phyloP scores from a whole-genome alignment of 2,888 invertebrate species.

The Lordiphosa fenestrarum region DNA sequence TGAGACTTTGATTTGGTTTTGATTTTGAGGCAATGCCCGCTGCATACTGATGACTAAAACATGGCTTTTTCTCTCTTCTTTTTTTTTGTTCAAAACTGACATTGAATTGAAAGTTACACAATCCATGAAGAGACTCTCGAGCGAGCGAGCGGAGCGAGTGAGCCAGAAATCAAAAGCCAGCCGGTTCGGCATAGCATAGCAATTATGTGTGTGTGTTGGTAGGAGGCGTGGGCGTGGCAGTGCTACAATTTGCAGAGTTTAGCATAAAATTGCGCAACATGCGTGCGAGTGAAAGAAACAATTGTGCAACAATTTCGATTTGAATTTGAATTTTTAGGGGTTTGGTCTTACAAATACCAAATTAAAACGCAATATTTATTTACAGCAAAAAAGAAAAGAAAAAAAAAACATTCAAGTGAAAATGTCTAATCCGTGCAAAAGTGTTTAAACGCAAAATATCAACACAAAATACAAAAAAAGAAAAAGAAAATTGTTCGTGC shows the following conservation, averaged over 20 bases:
- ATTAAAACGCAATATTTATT: conserved; percentile 48
- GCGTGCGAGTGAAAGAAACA: conserved; percentile 46
- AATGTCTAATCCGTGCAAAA: conserved; percentile 31
- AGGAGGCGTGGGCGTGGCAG: conserved; percentile 51
- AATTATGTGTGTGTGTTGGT: conserved; percentile 49
- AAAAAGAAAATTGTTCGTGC: conserved; percentile 14
- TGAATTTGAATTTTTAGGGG: conserved; percentile 19
- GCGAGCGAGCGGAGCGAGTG: not conserved
- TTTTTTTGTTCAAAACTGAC: conserved; percentile 46
- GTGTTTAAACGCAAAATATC: conserved; percentile 8
- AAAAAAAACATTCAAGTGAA: conserved; percentile 30
- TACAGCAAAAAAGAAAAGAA: not conserved
- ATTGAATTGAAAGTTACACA: conserved; percentile 73
- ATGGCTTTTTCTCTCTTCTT: conserved; percentile 17
- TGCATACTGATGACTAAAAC: conserved; percentile 50
- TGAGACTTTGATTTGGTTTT: conserved; percentile 54
- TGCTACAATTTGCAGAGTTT: conserved; percentile 63
- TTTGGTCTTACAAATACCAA: conserved; percentile 36
- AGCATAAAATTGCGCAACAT: conserved; percentile 71
- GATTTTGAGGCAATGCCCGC: conserved; percentile 45
- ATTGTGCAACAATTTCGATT: conserved; percentile 56
- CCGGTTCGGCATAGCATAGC: conserved; percentile 62
- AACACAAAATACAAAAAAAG: conserved; percentile 15
- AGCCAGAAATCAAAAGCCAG: conserved; percentile 55
- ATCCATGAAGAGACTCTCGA: conserved; percentile 31